Conservation (phyloP, 2,888 invertebrate genomes). For the Clanis bilineata region DNA sequence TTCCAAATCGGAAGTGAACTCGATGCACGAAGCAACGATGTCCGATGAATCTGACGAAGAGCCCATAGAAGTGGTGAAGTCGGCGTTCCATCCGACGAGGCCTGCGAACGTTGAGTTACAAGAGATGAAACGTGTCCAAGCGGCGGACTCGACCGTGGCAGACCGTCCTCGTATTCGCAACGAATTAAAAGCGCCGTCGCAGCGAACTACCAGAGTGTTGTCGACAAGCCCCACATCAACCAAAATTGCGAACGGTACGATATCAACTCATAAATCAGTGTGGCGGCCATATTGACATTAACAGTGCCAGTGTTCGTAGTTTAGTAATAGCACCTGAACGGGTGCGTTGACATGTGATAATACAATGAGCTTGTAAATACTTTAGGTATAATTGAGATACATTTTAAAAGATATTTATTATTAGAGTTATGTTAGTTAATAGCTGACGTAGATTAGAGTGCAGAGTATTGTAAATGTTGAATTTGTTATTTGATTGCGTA, state of each 20-base stretch:
- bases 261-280: slow-evolving; percentile 85
- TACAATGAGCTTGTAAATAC: slow-evolving; percentile 79
- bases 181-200: slow-evolving; percentile 84
- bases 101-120: slow-evolving; percentile 82
- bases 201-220: slow-evolving; percentile 70
- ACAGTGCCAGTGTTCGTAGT: slow-evolving; percentile 45
- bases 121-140: slow-evolving; percentile 78
- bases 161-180: slow-evolving; percentile 70
- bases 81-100: slow-evolving; percentile 87
- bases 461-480: slow-evolving; percentile 48
- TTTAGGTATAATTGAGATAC: slow-evolving; percentile 58
- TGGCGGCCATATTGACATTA: slow-evolving; percentile 87
- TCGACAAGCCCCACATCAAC: slow-evolving; percentile 80
- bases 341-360: slow-evolving; percentile 76
- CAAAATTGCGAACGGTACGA: slow-evolving; percentile 80
- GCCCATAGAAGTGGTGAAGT: slow-evolving; percentile 88
- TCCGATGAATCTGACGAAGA: slow-evolving; percentile 87
- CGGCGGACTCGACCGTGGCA: slow-evolving; percentile 83
- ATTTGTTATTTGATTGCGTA: slow-evolving; percentile 66
- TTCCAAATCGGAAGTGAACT: slow-evolving; percentile 84
- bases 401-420: slow-evolving; percentile 67
- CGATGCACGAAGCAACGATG: slow-evolving; percentile 83
- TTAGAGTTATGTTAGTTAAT: slow-evolving; percentile 53
- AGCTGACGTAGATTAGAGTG: slow-evolving; percentile 43
- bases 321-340: slow-evolving; percentile 45